Evolutionary conservation across 2,113 vertebrate species (phyloP), one percentile per base, ranked within the genome.

Genomic region (Scortum barcoo): DNA sequence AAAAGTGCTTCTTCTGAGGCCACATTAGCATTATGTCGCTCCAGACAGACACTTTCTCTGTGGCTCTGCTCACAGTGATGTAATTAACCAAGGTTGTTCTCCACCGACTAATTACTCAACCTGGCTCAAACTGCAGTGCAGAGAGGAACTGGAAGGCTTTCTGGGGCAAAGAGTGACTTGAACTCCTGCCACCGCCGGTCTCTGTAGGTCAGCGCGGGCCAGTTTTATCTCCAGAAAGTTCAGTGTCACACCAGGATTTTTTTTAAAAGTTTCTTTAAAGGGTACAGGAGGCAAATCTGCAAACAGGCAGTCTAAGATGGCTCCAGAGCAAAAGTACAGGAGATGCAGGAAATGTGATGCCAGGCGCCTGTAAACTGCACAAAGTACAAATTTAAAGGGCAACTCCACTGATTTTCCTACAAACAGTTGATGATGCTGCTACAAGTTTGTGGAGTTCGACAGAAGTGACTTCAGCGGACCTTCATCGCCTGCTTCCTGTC

Each of bases 31-130:
- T 16, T 30, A 20, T 0, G 7, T 2, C 30, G 65, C 60, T 48
- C 5, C 24, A 38, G 56, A 75, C 71, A 30, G 24, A 72, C 75
- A 33, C 76, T 63, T 72, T 58, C 26, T 57, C 46, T 54, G 53
- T 71, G 0, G 57, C 54, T 74, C 67, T 12, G 38, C 68, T 42
- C 65, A 12, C 77, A n/a, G 28, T 60, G 58, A 75, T 65, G 78
- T 61, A 72, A 84, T 88, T 76, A 87, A 67, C 72, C 88, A 84
- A 90, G 86, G 86, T 87, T 71, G 6, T 40, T 69, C 42, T 57
- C 63, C 61, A n/a, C 57, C 28, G 0, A 44, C 76, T 85, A 78
- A 91, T 89, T 79, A 83, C 50, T 82, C 63, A 56, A 38, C 83
- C 57, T 53, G 74, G 77, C 81, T 75, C 30, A 12, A 68, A 76